Base-by-base conservation (phyloP, 2,888 invertebrate genomes). In the Drosophila koepferae region DNA sequence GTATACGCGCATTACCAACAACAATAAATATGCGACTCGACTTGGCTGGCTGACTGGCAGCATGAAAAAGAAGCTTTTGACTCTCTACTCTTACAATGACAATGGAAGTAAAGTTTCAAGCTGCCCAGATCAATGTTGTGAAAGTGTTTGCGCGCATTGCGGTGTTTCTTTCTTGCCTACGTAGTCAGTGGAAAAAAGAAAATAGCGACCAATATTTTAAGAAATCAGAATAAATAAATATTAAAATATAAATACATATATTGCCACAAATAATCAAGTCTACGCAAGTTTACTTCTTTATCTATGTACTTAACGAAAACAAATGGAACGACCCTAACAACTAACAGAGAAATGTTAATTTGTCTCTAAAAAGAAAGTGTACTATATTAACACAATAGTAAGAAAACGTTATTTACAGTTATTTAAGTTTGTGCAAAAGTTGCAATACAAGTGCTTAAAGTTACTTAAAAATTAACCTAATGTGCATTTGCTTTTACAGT, bases 141-240 rank as follows among this genome's bases (percentile, higher is more conserved):
- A 79, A 79, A 79, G 79, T 72, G 79, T 65, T 58, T 68, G 71
- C 65, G 78, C 72, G 79, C 64, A 72, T 60, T 79, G 75, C 65
- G 63, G 41, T 65, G 34, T 68, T 63, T 62, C 60, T 63, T 40
- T 18, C 49, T 31, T 41, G 55, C n/a, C 55, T 55, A 55, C 55
- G 62, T 49, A 64, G 79, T 67, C 70, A 56, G 62, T 62, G 60
- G 36, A 60, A 34, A 72, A 77, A 61, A 51, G 70, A 69, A 77
- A 74, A 74, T 77, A 70, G 62, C 67, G 74, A 67, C 43, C 46
- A 40, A 28, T n/a, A 58, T 31, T 64, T 67, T 53, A 16, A 48
- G 65, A 68, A 63, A 63, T 31, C 6, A 18, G 1, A 49, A 60
- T 20, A 53, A 43, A 14, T 8, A 23, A 31, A 40, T 40, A 46